These are phyloP conservation scores for Podarcis lilfordi DNA, from an alignment of 2,797 vertebrate species.

Conservation along the genomic window DNA sequence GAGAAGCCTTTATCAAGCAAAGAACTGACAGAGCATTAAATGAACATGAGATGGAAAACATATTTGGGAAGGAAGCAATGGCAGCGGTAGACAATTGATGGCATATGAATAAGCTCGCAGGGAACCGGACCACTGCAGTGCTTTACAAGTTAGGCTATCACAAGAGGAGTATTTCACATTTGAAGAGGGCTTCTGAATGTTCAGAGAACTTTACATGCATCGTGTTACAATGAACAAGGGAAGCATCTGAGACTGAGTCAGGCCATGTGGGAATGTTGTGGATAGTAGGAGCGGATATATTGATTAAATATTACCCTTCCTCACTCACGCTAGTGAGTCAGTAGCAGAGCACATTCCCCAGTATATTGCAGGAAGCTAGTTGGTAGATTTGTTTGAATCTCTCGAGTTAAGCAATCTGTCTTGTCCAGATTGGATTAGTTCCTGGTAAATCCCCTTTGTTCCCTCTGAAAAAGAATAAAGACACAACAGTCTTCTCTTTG, in stretches of 20 bases:
- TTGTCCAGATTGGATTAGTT: no score
- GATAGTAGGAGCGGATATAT: no score
- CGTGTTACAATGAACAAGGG: background rate
- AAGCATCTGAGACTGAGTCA: background rate
- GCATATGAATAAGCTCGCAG: conserved; percentile 29
- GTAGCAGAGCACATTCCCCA: no score
- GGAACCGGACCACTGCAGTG: background rate
- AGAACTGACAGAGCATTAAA: conserved; percentile 48
- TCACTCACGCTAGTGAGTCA: no score
- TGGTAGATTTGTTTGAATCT: no score
- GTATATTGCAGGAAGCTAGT: no score
- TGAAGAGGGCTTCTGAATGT: background rate
- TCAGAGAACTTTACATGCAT: background rate
- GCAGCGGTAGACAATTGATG: conserved; percentile 13
- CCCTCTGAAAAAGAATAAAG: no score
- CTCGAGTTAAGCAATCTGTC: no score
- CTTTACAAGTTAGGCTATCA: background rate
- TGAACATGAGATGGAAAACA: conserved; percentile 49
- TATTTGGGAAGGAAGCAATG: conserved; percentile 51
- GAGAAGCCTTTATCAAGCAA: conserved; percentile 47
- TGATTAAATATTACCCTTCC: no score
- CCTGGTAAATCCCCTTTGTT: no score
- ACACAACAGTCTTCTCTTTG: no score
- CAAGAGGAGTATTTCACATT: background rate
- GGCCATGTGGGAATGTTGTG: no score